phyloP scores from a whole-genome alignment of 1,140 invertebrate genomes.

The Caenorhabditis tropicalis region DNA sequence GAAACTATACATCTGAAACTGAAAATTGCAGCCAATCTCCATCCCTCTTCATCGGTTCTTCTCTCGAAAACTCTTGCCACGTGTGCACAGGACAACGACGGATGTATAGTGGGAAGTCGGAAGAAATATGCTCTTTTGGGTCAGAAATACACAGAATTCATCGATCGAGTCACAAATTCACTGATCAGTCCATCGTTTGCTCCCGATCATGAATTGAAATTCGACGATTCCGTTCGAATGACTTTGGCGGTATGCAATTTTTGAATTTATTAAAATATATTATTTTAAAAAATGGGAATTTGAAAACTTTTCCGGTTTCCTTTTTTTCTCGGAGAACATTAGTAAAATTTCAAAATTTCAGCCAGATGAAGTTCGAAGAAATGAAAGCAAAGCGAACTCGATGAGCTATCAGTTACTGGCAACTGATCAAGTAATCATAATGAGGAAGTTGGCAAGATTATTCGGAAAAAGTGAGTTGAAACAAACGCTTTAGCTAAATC shows the following conservation, averaged over 20 bases:
- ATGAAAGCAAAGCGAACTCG: neutral
- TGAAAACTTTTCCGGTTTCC: neutral
- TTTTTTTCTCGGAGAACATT: neutral
- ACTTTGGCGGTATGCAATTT: neutral
- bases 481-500: neutral
- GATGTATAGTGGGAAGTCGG: conserved; percentile 12
- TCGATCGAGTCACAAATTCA: conserved; percentile 8
- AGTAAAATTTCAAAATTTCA: neutral
- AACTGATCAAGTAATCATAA: conserved; percentile 1
- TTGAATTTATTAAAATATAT: no score
- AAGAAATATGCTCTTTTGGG: conserved; percentile 1
- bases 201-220: neutral
- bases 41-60: neutral
- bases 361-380: neutral
- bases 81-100: conserved; percentile 1
- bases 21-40: neutral
- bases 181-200: conserved; percentile 6
- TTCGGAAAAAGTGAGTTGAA: neutral
- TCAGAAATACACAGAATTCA: neutral
- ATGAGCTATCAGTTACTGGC: conserved; percentile 1
- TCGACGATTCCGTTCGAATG: neutral
- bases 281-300: no score
- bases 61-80: conserved; percentile 5
- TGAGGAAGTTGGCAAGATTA: conserved; percentile 18
- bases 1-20: no score